Percentiles rank a stretch among this genome's conserved stretches.
Evolutionary conservation across 1,140 invertebrate species (phyloP).

Genomic region (Samia ricini): DNA sequence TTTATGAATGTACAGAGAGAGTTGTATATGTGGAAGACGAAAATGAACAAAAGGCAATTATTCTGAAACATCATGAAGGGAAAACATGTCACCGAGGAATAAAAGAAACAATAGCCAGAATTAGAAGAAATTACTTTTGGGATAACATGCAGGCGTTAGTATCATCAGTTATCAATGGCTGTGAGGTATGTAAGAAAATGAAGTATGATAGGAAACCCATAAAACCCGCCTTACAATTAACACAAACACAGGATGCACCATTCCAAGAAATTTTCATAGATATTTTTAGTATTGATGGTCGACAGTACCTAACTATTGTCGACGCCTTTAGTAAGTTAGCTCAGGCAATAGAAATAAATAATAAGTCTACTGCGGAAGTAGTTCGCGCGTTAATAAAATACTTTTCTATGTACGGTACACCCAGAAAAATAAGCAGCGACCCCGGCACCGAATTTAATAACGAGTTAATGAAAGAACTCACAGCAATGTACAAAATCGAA

Average conservation of each 20-base stretch:
- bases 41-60: conserved; percentile 20
- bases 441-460: conserved; percentile 19
- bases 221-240: conserved; percentile 22
- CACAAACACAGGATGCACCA: conserved; percentile 29
- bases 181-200: too few relatives aligned
- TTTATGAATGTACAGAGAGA: conserved; percentile 3
- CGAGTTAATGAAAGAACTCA: conserved; percentile 17
- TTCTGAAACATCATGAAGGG: conserved; percentile 24
- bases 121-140: too few relatives aligned
- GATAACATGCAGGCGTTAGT: too few relatives aligned
- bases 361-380: conserved; percentile 30
- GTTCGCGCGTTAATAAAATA: conserved; percentile 30
- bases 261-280: conserved; percentile 42
- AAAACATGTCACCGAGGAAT: conserved; percentile 11
- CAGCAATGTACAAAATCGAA: conserved; percentile 21
- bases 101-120: too few relatives aligned
- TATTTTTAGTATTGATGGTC: conserved; percentile 30
- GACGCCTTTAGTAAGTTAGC: conserved; percentile 40
- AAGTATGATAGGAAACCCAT: too few relatives aligned
- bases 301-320: conserved; percentile 30
- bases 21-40: conserved; percentile 4
- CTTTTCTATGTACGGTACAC: conserved; percentile 24
- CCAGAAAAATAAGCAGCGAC: neutral
- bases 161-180: too few relatives aligned
- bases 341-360: conserved; percentile 29